Percentiles rank a stretch among this genome's conserved stretches.
phyloP scores from a whole-genome alignment of 2,113 vertebrate species.

The Aspidoscelis tigris region DNA sequence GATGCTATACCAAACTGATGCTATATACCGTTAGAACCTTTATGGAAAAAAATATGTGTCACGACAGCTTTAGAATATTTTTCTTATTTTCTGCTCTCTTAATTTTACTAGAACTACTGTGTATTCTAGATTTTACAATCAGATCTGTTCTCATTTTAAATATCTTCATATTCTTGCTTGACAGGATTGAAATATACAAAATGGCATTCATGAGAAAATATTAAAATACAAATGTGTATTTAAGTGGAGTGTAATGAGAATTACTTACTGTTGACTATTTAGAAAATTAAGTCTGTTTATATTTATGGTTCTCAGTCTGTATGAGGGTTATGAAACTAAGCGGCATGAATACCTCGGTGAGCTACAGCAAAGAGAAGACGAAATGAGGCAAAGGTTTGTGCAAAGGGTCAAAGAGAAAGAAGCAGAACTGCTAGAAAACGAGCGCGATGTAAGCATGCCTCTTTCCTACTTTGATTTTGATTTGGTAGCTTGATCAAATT shows the following conservation, averaged over 20 bases:
- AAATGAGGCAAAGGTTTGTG: conserved; percentile 90
- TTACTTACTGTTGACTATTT: conserved; percentile 31
- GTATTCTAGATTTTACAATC: conserved; percentile 14
- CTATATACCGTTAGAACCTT: not conserved
- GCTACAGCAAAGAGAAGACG: conserved; percentile 87
- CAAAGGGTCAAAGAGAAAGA: conserved; percentile 91
- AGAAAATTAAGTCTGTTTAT: conserved; percentile 25
- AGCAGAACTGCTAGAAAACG: conserved; percentile 85
- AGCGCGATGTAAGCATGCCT: conserved; percentile 80
- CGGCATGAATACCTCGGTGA: conserved; percentile 87
- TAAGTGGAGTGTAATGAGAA: conserved; percentile 26
- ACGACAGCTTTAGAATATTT: not conserved
- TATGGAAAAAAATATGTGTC: conserved; percentile 10
- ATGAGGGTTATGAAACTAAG: conserved; percentile 90
- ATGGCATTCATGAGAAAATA: not conserved
- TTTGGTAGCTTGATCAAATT: conserved; percentile 24
- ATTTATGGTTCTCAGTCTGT: conserved; percentile 81
- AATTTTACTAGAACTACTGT: conserved; percentile 3
- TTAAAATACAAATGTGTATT: not conserved
- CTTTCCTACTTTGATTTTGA: conserved; percentile 11
- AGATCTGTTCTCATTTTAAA: not conserved
- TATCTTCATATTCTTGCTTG: not conserved
- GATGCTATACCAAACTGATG: not conserved
- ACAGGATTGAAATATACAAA: conserved; percentile 31
- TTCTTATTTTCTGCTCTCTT: not conserved